Base-by-base conservation (phyloP, 1,140 invertebrate species). In the Drosophila guanche region DNA sequence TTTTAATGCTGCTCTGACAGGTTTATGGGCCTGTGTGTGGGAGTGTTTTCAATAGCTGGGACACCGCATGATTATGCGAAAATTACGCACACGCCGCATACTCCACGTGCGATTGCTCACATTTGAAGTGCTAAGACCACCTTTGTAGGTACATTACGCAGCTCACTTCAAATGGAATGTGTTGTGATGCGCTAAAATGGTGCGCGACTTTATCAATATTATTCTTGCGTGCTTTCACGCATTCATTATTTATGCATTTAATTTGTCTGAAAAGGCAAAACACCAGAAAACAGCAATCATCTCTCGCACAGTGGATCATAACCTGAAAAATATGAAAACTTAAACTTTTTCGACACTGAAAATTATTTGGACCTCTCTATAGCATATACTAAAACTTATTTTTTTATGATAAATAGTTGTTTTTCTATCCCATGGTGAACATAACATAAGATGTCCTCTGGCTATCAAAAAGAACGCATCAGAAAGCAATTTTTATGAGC, bases 181-280 rank as follows among this genome's bases (percentile, higher is more conserved):
- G 48, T 54, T 42, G 20, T 45, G 67, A 51, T 62, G 67, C 42
- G 46, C 29, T 33, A 60, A 46, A 68, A 73, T 56, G 45, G 55
- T 67, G 45, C 48, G 59, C 60, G 67, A 59, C 75, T 84, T 84
- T 79, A 83, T 83, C 79, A 83, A 83, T 83, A 57, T 79, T 84
- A 20, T 20, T 74, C 70, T 73, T 77, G 66, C 63, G 61, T 61
- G 53, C 55, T 55, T 63, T 62, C 61, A 55, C 88, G 81, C 77
- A 86, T 88, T 88, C 77, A 86, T 88, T 88, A 86, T 88, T 86
- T 75, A 86, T 57, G 83, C 81, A 83, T 76, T 86, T 86, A 81
- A 86, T 86, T 86, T 86, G 78, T 66, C 66, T 88, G 62, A 68
- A 81, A 83, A 76, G 69, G 81, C 55, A 42, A 48, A 69, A 59